A percentile compares a stretch with the other conserved stretches of the same genome.
Conservation (phyloP, 2,113 vertebrate species). For the Sinosuthora webbiana region DNA sequence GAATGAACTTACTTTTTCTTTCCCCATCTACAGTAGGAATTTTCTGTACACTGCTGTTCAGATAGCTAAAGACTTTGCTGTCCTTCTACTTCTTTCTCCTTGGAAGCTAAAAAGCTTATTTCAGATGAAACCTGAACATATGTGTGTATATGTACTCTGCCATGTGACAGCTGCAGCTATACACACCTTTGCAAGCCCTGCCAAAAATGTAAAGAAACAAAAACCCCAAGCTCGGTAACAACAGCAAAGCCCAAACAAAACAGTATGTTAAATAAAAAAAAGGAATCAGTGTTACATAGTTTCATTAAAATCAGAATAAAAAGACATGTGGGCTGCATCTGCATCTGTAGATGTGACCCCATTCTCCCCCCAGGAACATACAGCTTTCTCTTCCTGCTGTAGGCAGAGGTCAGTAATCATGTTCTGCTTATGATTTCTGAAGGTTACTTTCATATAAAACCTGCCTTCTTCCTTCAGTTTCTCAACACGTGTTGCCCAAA, state of each 20-base stretch:
- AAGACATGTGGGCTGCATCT: slow-evolving; percentile 20
- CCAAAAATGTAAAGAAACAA: not conserved
- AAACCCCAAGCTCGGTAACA: not conserved
- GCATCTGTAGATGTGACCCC: not conserved
- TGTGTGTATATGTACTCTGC: not conserved
- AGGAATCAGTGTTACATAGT: not conserved
- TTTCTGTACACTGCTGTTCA: not conserved
- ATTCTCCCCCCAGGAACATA: not conserved
- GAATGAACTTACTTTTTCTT: not conserved
- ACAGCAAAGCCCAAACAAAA: not conserved
- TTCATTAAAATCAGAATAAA: not conserved
- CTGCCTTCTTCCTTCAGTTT: not conserved
- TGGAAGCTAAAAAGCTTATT: not conserved
- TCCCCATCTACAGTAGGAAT: not conserved
- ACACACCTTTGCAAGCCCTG: not conserved
- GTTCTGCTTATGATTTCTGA: not conserved
- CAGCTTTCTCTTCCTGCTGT: not conserved
- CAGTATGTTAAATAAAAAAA: not conserved
- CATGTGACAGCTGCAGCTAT: not conserved
- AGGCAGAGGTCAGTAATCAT: not conserved
- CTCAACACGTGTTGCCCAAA: not conserved
- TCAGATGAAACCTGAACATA: not conserved
- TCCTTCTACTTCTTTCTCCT: not conserved
- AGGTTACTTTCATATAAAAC: not conserved
- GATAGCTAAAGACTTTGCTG: not conserved